Base-by-base conservation (phyloP, 2,888 invertebrate genomes). In the Pycnomerus fuliginosus region DNA sequence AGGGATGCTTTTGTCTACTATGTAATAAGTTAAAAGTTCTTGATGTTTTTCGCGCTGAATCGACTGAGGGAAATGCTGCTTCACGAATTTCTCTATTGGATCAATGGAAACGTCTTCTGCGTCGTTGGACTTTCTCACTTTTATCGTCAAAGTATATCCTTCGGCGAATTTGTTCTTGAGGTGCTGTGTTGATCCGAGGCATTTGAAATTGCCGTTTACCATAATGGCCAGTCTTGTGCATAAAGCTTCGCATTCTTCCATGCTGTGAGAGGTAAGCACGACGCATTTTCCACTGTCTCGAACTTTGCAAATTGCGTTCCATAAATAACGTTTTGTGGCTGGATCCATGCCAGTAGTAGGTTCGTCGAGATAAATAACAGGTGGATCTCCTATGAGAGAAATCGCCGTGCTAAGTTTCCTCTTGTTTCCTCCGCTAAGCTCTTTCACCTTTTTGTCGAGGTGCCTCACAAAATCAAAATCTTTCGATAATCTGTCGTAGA, bases 201-300 rank as follows among this genome's bases (percentile, higher is more conserved):
- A 90, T 64, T 83, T 81, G 69, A 90, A 85, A 52, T 80, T 77
- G 1, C 90, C 90, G 68, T 87, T 87, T n/a, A 89, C 89, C 90
- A 90, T 90, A 50, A 90, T 85, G 24, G 88, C 88, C 54, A 90
- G 70, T 3, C 89, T 76, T 1, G 87, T 85, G 68, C 90, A 90
- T 13, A 90, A 74, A 11, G 88, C 88, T 73, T 90, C 90, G 70
- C 89, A 89, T 71, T 90, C 90, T 72, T 89, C 89, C 87, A 90
- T 89, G 67, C 86, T 87, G 74, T 89, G 88, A 28, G 90, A 90
- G 11, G 92, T 92, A 44, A 92, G 76, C 44, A 92, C 78, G 37
- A 92, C 80, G 43, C 87, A 84, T 64, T 80, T 80, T 0, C 90
- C 90, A 2, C 80, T 74, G 42, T 83, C 82, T 30, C 87, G 76